Evolutionary conservation across 2,113 vertebrate species (phyloP), one percentile per base, ranked within the genome.

Genomic region (Aptenodytes patagonicus): DNA sequence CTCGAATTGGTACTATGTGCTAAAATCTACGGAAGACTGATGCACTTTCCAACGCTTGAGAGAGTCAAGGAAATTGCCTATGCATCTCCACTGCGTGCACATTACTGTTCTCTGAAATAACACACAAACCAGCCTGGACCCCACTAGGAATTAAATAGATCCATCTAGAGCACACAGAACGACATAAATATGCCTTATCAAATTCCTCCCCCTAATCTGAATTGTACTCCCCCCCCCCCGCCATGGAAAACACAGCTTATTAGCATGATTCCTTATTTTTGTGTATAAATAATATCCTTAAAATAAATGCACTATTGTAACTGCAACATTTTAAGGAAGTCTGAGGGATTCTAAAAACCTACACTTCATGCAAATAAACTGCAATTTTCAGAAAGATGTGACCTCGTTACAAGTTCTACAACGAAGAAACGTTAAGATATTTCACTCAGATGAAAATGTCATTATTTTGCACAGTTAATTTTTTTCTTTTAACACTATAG

Each of bases 1-100:
- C 12, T 87, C 8, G 0, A 55, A 60, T 7, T 2, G 1, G 17
- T n/a, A 14, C 31, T 20, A 14, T 0, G 1, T 64, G 22, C 69
- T 78, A 47, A 75, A 93, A 55, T 40, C 26, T 42, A 34, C 55
- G 71, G 36, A 46, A 62, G 18, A 58, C 44, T 21, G 60, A 81
- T 16, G 34, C 13, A 42, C 40, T 83, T 92, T 40, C 36, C 55
- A 86, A 6, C 0, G 2, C 22, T 58, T 62, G 31, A 80, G 55
- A 73, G 15, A 82, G 20, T 40, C 9, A 38, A 55, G 60, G n/a
- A 77, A 83, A 78, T 17, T 36, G 44, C n/a, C 40, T 68, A 3
- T 29, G 10, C 9, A 11, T 46, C 49, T 83, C 58, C 66, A 26
- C 34, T n/a, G 36, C 13, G 34, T 22, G 34, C 75, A 51, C 16